Conservation (phyloP, 1,140 invertebrate genomes). For the Dufourea novaeangliae region DNA sequence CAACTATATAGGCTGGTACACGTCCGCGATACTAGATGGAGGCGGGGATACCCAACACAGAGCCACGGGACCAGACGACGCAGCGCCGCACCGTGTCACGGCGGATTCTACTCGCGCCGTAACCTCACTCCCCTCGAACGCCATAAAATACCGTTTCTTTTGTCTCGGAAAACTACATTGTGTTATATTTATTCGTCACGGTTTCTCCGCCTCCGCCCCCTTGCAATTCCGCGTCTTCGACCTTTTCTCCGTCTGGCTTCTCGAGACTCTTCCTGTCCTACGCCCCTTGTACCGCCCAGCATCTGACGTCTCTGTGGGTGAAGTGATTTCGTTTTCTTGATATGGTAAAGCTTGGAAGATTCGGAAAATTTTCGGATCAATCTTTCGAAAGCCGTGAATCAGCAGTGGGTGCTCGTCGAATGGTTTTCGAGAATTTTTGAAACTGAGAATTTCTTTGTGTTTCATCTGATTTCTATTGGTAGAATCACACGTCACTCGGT, state of each 20-base stretch:
- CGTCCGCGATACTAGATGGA: neutral
- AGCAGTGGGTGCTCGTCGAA: too few species aligned
- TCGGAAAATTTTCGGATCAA: too few species aligned
- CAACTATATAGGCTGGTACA: constrained; percentile 7
- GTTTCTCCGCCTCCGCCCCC: constrained; percentile 13
- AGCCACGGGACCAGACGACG: constrained; percentile 27
- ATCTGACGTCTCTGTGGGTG: neutral
- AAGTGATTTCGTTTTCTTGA: constrained; percentile 7
- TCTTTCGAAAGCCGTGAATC: too few species aligned
- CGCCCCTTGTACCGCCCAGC: neutral
- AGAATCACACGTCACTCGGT: too few species aligned
- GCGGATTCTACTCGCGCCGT: neutral
- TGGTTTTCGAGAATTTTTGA: too few species aligned
- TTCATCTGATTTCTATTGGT: too few species aligned
- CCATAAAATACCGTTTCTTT: constrained; percentile 56
- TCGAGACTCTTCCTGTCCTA: neutral
- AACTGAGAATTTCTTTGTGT: too few species aligned
- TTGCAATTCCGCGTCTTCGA: neutral
- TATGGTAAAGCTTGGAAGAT: too few species aligned
- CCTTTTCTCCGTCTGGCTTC: neutral
- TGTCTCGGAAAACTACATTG: constrained; percentile 59
- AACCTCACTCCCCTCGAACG: neutral
- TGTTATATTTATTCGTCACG: constrained; percentile 61
- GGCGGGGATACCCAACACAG: neutral
- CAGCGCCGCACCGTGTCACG: too few species aligned